Evolutionary conservation across 64 coral and sea anemone species (phyloP), one percentile per base, ranked within the genome.

Genomic region (Trachythela sp.): DNA sequence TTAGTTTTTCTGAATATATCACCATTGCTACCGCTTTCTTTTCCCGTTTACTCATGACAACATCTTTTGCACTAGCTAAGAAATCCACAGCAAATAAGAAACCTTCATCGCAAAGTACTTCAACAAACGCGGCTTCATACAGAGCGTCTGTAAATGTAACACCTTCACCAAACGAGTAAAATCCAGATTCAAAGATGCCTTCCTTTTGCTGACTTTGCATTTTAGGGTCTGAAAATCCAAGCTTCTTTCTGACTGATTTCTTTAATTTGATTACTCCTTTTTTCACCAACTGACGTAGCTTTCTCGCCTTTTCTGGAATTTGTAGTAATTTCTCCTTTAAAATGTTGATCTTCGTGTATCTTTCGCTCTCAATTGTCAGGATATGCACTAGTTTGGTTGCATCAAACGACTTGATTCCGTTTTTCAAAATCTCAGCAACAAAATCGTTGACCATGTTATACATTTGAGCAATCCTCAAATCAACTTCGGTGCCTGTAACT

Each of bases 71-170:
- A n/a, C 9, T 64, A 72, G 86, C 89, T 48, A 34, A 37, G 86
- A 91, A 40, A 91, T 86, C 84, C 70, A 54, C 54, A 91, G 89
- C 89, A 71, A 54, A 71, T 86, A 68, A 13, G 49, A 60, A 37
- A 71, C 89, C 89, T 26, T 84, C 54, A 48, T 90, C 89, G 77
- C 49, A 84, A 39, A 84, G 84, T 54, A 90, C 34, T 76, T 91
- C 89, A 48, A 85, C 89, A 86, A 91, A 91, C n/a, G 48, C 30
- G 71, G 89, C 89, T 85, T 91, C 89, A 86, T 91, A 91, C 4
- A 48, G n/a, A 85, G 89, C 85, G 51, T 91, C 89, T 70, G 89
- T 85, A 24, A 71, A 85, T 24, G 89, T 91, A 29, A 75, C 89
- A 70, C 89, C 84, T 43, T 91, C 89, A 26, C 89, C 29, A 72